Evolutionary conservation across 2,797 vertebrate species (phyloP), one percentile per base, ranked within the genome.

Genomic region (Cirrhinus mrigala): DNA sequence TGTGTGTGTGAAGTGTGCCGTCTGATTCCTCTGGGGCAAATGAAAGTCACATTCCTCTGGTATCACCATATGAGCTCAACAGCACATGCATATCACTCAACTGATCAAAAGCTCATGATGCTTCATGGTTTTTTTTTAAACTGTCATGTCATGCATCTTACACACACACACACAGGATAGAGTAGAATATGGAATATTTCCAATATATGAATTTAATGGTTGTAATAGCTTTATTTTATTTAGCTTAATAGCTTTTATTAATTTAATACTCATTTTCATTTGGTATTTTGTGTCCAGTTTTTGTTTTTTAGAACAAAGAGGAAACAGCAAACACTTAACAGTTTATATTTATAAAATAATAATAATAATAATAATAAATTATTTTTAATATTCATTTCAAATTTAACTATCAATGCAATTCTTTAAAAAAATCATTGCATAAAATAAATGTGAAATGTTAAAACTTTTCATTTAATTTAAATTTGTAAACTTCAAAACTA

Each of bases 31-130:
- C 10, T 16, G 44, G 77, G 58, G 16, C 24, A 48, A 66, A 79
- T 79, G 77, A 79, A 79, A 48, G 77, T 79, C 77, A 79, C 24
- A 14, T 29, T 79, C 16, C 10, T 79, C 40, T 48, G 58, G 16
- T 50, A 11, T 48, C 58, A 27, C 2, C 3, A 3, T 48, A 3
- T 79, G 37, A 64, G 64, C 56, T 37, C 24, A 64, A 46, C n/a
- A 24, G 9, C 16, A 29, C 24, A 20, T 74, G 44, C 7, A 50
- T 52, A 12, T 52, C 73, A 50, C 24, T 73, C 15, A 52, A 74
- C 15, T 52, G 16, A 54, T 54, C 48, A 56, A 56, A 64, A 56
- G 6, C 52, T 37, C 7, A 56, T 15, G 3, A n/a, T 15, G 74
- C 50, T 56, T 29, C 12, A 33, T 56, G 33, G 22, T 22, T 46